Base-by-base conservation (phyloP, 1,140 invertebrate genomes). In the Hermetia illucens region DNA sequence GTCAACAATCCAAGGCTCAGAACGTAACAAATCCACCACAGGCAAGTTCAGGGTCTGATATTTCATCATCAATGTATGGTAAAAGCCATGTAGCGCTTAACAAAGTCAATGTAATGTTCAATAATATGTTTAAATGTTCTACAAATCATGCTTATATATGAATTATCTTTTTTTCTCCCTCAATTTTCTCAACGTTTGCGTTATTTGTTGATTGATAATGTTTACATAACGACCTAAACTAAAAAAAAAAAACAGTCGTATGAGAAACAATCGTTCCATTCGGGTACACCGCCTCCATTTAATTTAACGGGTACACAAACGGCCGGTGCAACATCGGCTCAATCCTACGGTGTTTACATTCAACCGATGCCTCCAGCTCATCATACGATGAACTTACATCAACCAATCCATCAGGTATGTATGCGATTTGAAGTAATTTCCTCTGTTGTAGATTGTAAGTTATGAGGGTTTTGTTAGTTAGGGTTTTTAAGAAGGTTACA, bases 211-310 rank as follows among this genome's bases (percentile, higher is more conserved):
- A n/a, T n/a, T n/a, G n/a, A n/a, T n/a, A n/a, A n/a, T n/a, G n/a
- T n/a, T n/a, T n/a, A n/a, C n/a, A n/a, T n/a, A n/a, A n/a, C n/a
- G n/a, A n/a, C n/a, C n/a, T n/a, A n/a, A n/a, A n/a, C n/a, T n/a
- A n/a, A n/a, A n/a, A n/a, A n/a, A n/a, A n/a, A n/a, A n/a, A n/a
- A n/a, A 15, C 58, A 87, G 82, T 82, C 80, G 3, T 86, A 84
- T 57, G 82, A 87, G 42, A 87, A 87, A 64, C 79, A 82, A 57
- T 78, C 75, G 50, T 85, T 84, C 64, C 82, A 84, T 58, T 81
- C 80, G 33, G 80, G 77, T 36, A 86, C 82, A 24, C 82, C 83
- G 18, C 82, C 82, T 20, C 82, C 83, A 21, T 86, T 84, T 57
- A 76, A 75, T 40, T 58, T 85, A 46, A 68, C 76, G 21, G 76